Evolutionary conservation across 2,888 invertebrate species (phyloP).

Genomic region (Carabus problematicus): DNA sequence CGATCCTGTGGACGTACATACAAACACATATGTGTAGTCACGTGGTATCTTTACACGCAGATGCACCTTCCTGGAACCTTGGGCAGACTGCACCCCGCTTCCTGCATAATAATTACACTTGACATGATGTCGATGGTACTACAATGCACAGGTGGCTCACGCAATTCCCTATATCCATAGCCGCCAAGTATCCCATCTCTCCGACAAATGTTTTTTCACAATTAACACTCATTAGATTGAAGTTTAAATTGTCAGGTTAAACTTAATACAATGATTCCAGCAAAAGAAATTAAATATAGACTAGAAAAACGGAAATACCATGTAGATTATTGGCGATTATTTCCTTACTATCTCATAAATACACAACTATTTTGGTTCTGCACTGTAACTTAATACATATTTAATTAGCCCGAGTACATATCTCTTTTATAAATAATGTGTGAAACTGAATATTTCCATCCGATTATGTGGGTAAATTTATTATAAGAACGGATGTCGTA

Average conservation of each 20-base stretch:
- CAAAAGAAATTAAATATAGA: background rate
- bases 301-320: conserved; percentile 9
- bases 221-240: too few species aligned
- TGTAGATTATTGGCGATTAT: conserved; percentile 15
- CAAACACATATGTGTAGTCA: conserved; percentile 14
- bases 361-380: conserved; percentile 20
- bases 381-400: conserved; percentile 29
- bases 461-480: too few species aligned
- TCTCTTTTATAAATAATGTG: conserved; percentile 30
- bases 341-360: conserved; percentile 24
- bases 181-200: too few species aligned
- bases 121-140: conserved; percentile 14
- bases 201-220: too few species aligned
- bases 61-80: conserved; percentile 31
- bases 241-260: too few species aligned
- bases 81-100: conserved; percentile 17
- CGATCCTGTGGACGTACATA: background rate
- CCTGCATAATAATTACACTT: conserved; percentile 36
- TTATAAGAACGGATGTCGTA: too few species aligned
- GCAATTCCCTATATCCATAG: conserved; percentile 9
- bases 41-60: conserved; percentile 15
- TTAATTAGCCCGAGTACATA: conserved; percentile 21
- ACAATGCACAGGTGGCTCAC: conserved; percentile 28
- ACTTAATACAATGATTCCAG: too few species aligned
- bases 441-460: background rate